A percentile compares a stretch with the other conserved stretches of the same genome.
Evolutionary conservation across 92 coral and sea anemone genomes (phyloP).

Genomic region (Palythoa caribaeorum): DNA sequence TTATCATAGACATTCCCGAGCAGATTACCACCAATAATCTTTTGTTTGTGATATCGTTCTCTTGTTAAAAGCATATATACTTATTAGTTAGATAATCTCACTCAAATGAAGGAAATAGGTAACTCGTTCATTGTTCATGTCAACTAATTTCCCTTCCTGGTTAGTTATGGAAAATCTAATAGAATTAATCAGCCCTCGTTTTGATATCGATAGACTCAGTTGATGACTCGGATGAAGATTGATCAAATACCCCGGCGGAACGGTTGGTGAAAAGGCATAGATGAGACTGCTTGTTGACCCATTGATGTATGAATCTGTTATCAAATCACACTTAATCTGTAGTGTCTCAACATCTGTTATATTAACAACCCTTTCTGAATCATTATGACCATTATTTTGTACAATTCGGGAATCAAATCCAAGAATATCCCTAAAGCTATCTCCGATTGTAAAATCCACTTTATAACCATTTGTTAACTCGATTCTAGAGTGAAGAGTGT

Average conservation of each 20-base stretch:
- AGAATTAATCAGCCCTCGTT: slow-evolving; percentile 9
- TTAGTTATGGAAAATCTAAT: background rate
- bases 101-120: background rate
- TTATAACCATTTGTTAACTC: slow-evolving; percentile 29
- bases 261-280: background rate
- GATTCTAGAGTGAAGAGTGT: slow-evolving; percentile 21
- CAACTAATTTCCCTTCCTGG: slow-evolving; percentile 6
- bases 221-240: background rate
- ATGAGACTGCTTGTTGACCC: background rate
- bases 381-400: background rate
- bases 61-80: too few species aligned
- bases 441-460: slow-evolving; percentile 39
- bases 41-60: too few species aligned
- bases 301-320: background rate
- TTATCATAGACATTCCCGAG: too few species aligned
- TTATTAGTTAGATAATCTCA: background rate
- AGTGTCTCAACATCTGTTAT: background rate
- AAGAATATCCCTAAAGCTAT: slow-evolving; percentile 19
- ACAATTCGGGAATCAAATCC: slow-evolving; percentile 20
- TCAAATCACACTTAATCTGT: slow-evolving; percentile 19
- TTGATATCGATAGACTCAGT: background rate
- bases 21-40: too few species aligned
- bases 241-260: slow-evolving; percentile 19
- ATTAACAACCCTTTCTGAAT: background rate
- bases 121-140: background rate